phyloP scores from a whole-genome alignment of 2,797 vertebrate genomes.

The Chanos chanos region DNA sequence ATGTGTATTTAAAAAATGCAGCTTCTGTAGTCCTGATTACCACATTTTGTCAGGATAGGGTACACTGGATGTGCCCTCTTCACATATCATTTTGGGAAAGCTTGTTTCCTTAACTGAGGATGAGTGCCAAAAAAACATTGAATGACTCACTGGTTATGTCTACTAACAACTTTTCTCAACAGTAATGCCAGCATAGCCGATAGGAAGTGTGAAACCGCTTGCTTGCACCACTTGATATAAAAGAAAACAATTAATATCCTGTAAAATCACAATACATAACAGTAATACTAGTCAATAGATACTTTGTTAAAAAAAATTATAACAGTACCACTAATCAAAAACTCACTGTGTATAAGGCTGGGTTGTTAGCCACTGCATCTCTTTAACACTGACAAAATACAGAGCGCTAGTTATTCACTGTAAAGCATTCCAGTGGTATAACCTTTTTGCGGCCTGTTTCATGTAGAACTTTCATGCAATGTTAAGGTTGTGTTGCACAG shows the following conservation, averaged over 20 bases:
- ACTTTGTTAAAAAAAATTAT: no score
- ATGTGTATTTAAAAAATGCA: conserved; percentile 14
- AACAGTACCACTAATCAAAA: no score
- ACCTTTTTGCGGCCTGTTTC: no score
- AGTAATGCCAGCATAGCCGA: conserved; percentile 9
- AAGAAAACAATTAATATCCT: not conserved
- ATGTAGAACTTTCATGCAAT: no score
- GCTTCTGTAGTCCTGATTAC: conserved; percentile 5
- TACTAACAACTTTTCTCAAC: not conserved
- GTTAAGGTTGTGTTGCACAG: no score
- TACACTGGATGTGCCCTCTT: not conserved
- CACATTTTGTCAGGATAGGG: conserved; percentile 8
- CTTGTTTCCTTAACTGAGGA: not conserved
- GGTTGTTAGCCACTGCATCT: no score
- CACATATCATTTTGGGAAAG: not conserved
- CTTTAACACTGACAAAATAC: no score
- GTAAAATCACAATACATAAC: not conserved
- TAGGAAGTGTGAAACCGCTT: no score
- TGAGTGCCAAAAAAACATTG: not conserved
- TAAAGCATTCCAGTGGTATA: no score
- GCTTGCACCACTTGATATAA: not conserved
- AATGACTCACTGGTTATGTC: not conserved
- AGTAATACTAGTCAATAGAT: not conserved
- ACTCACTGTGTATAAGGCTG: no score
- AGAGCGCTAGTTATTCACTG: no score